Conservation (phyloP, 2,113 vertebrate genomes). For the Panthera leo region DNA sequence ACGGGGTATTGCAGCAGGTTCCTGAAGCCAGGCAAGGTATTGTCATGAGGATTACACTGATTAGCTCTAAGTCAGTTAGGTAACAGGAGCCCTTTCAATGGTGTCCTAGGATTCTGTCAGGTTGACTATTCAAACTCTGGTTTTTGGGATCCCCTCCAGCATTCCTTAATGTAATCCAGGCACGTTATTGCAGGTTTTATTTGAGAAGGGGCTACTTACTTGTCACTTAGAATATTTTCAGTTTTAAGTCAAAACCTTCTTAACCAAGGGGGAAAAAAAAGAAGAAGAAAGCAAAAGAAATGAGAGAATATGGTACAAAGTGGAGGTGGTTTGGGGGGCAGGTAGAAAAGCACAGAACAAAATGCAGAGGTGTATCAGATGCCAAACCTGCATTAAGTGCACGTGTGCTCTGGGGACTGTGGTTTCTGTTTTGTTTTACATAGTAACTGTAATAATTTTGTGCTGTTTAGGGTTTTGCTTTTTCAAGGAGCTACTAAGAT, state of each 20-base stretch:
- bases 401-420: not conserved
- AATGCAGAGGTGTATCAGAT: constrained; percentile 12
- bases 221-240: constrained; percentile 76
- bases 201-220: constrained; percentile 73
- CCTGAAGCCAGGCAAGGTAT: constrained; percentile 80
- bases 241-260: not conserved
- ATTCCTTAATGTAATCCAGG: constrained; percentile 77
- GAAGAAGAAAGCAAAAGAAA: not conserved
- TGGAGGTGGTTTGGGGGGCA: not conserved
- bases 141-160: constrained; percentile 79
- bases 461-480: constrained; percentile 25
- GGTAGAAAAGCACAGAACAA: constrained; percentile 42
- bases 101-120: constrained; percentile 81
- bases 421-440: constrained; percentile 61
- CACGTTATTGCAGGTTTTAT: constrained; percentile 74
- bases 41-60: constrained; percentile 84
- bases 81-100: constrained; percentile 82
- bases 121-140: constrained; percentile 79
- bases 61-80: constrained; percentile 80
- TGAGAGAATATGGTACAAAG: constrained; percentile 28
- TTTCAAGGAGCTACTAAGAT: constrained; percentile 34
- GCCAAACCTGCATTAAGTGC: not conserved
- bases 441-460: not conserved
- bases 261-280: not conserved
- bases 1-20: constrained; percentile 65